Base-by-base conservation (phyloP, 64 coral and sea anemone species). In the Montipora cactus region DNA sequence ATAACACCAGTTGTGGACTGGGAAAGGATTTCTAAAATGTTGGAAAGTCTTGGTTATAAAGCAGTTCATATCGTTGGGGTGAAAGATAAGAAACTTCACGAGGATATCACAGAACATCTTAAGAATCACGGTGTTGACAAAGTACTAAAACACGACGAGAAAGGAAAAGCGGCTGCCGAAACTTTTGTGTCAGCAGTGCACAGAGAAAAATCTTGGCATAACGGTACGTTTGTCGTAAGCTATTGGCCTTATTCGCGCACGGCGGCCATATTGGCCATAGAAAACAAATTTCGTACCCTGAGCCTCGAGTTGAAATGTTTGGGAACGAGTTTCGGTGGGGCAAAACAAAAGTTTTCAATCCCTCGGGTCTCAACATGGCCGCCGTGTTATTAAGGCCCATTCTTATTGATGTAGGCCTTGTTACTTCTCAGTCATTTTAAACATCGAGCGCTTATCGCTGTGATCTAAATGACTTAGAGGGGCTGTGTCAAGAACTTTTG, bases 1-100 rank as follows among this genome's bases (percentile, higher is more conserved):
- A 95, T 98, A 47, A 98, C 96, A 2, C 96, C 96, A 0, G 87
- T 98, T 20, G 96, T 98, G 49, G 93, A 98, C 85, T 98, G 96
- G 96, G 80, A 66, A 48, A 92, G 94, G 49, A 98, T 98, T 49
- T 95, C 93, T 28, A 94, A 92, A 45, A 98, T 98, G 96, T 49
- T 98, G 19, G 94, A 95, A 79, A 80, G 93, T 25, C 93, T 98
- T 67, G 96, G 96, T 8, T 98, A 95, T 76, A 98, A 98, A 71
- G 96, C 96, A 20, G 86, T 98, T 45, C 93, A 98, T 64, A 91
- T 98, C 5, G 92, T 98, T 71, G 89, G 89, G 59, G 68, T 76
- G 18, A 68, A 92, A 77, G 80, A 92, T 83, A 95, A 98, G 23
- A 93, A 94, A 20, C 81, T 98, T 15, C 84, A 81, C 8, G 91